These are phyloP conservation scores for Orientallactaga sibirica DNA, from an alignment of 2,797 vertebrate species.

Conservation along the genomic window DNA sequence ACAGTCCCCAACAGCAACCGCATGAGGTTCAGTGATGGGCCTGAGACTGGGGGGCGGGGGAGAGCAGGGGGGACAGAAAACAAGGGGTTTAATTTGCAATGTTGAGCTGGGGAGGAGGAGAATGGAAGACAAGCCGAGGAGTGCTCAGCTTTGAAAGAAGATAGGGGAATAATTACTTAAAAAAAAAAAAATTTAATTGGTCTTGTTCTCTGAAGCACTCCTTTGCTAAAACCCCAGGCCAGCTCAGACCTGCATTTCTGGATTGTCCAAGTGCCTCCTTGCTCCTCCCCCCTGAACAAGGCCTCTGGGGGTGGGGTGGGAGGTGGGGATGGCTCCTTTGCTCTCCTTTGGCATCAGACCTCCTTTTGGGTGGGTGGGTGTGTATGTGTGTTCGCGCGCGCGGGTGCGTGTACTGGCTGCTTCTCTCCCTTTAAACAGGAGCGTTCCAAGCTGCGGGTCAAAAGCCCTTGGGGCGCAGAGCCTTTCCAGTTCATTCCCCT, in stretches of 20 bases:
- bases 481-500: slow-evolving; percentile 31
- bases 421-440: slow-evolving; percentile 48
- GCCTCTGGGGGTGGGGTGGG: slow-evolving; percentile 40
- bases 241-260: slow-evolving; percentile 82
- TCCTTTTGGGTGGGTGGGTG: neutral
- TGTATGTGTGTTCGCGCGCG: neutral
- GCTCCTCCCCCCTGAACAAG: slow-evolving; percentile 71
- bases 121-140: slow-evolving; percentile 49
- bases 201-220: slow-evolving; percentile 76
- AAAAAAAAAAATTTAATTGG: slow-evolving; percentile 80
- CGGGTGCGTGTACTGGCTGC: neutral
- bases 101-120: slow-evolving; percentile 24
- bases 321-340: neutral
- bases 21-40: neutral
- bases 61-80: neutral
- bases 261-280: slow-evolving; percentile 70
- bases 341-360: neutral
- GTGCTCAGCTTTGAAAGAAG: slow-evolving; percentile 69
- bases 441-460: slow-evolving; percentile 9
- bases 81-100: slow-evolving; percentile 57
- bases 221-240: slow-evolving; percentile 79
- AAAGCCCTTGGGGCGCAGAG: slow-evolving; percentile 14
- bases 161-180: slow-evolving; percentile 77
- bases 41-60: neutral
- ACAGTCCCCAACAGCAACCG: neutral